phyloP scores from a whole-genome alignment of 2,797 vertebrate genomes.

The Lophura swinhoii region DNA sequence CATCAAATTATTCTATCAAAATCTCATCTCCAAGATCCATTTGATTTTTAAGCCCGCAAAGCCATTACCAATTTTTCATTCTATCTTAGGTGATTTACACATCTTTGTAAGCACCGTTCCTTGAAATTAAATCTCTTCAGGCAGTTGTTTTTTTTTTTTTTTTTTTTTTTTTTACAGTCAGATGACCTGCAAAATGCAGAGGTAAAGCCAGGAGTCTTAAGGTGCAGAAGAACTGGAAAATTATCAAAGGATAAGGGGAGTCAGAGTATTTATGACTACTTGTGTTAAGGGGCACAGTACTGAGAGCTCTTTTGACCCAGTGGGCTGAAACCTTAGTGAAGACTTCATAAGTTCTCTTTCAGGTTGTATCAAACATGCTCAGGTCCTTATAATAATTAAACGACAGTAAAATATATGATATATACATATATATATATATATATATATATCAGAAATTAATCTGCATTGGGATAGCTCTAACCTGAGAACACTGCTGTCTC shows the following conservation, averaged over 20 bases:
- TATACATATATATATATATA: too few relatives aligned
- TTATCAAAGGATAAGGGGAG: background rate
- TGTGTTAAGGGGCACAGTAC: background rate
- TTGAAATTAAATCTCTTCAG: background rate
- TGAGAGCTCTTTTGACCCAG: background rate
- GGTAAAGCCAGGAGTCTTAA: background rate
- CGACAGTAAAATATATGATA: background rate
- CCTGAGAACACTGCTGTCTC: background rate
- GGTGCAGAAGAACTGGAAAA: background rate
- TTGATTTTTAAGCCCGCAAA: background rate
- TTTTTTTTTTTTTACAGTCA: background rate
- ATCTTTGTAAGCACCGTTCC: background rate
- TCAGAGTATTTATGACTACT: background rate
- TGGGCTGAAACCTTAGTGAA: background rate
- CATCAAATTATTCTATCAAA: background rate
- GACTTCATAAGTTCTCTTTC: background rate
- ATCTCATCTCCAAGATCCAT: background rate
- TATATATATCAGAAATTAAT: background rate
- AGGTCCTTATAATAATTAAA: background rate
- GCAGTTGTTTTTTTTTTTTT: too few relatives aligned
- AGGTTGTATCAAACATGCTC: background rate
- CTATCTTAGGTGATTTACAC: background rate
- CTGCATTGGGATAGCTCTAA: fast-evolving
- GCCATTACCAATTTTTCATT: background rate
- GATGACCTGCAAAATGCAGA: background rate